Percentiles rank a stretch among this genome's conserved stretches.
phyloP scores from a whole-genome alignment of 2,113 vertebrate species.

The Rhizomys pruinosus region DNA sequence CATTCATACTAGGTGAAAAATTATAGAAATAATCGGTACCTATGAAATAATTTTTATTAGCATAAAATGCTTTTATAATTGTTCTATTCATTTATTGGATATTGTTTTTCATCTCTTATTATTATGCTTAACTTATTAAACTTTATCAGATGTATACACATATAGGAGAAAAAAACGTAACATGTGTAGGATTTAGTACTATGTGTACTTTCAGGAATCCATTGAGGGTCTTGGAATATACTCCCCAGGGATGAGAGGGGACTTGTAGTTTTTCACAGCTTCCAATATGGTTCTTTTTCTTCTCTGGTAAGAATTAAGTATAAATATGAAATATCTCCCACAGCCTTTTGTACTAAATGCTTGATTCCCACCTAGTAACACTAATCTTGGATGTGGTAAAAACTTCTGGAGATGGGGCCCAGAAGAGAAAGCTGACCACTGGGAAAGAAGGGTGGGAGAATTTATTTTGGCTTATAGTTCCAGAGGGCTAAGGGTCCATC shows the following conservation, averaged over 20 bases:
- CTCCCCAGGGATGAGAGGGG: not conserved
- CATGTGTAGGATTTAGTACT: not conserved
- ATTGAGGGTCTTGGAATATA: not conserved
- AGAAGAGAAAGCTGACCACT: not conserved
- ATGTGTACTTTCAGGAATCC: not conserved
- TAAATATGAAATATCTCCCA: not conserved
- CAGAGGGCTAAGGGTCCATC: no score
- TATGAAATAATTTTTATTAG: not conserved
- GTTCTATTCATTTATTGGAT: not conserved
- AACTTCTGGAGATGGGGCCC: not conserved
- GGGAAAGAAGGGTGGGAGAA: no score
- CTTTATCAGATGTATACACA: not conserved
- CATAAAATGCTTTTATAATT: not conserved
- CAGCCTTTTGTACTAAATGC: not conserved
- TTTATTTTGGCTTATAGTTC: no score
- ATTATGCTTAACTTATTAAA: not conserved
- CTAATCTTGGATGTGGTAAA: not conserved
- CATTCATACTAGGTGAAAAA: not conserved
- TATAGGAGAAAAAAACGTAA: not conserved
- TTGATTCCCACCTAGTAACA: not conserved
- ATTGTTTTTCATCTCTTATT: not conserved
- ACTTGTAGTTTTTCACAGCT: not conserved
- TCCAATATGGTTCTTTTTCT: not conserved
- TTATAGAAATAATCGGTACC: not conserved
- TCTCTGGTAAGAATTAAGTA: not conserved